Evolutionary conservation across 2,113 vertebrate species (phyloP).

Genomic region (Corynorhinus townsendii): DNA sequence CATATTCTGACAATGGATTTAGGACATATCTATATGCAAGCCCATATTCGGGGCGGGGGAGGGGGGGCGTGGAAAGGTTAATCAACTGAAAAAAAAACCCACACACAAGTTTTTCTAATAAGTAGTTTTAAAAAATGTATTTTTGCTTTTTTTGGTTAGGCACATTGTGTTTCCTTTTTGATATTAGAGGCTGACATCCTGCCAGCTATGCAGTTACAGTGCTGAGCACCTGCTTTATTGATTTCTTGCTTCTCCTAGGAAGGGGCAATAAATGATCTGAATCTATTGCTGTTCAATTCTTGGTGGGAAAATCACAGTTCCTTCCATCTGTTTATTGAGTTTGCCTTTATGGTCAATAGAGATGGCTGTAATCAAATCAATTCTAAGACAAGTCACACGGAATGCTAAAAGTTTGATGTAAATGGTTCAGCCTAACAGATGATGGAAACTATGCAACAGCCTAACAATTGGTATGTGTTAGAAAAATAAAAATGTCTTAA

Average conservation of each 20-base stretch:
- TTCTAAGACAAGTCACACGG: not conserved
- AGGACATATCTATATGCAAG: not conserved
- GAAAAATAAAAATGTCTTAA: constrained; percentile 35
- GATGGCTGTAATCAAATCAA: constrained; percentile 38
- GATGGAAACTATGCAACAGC: not conserved
- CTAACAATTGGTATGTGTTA: not conserved
- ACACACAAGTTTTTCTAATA: not conserved
- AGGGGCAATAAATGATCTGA: not conserved
- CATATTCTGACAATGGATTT: not conserved
- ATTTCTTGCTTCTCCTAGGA: constrained; percentile 1
- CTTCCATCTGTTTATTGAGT: constrained; percentile 38
- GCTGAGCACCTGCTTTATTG: constrained; percentile 1
- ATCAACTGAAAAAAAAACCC: not conserved
- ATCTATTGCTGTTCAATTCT: not conserved
- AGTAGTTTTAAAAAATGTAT: not conserved
- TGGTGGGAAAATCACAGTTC: constrained; percentile 28
- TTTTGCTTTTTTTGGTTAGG: not conserved
- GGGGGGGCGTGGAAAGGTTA: not conserved
- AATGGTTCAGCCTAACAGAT: constrained; percentile 20
- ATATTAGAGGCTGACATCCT: not conserved
- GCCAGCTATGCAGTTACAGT: not conserved
- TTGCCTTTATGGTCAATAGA: constrained; percentile 25
- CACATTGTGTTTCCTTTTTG: constrained; percentile 2
- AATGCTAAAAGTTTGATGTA: constrained; percentile 3
- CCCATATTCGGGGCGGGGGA: not conserved